Evolutionary conservation across 2,113 vertebrate genomes (phyloP), one percentile per base, ranked within the genome.

Genomic region (Oncorhynchus clarkii): DNA sequence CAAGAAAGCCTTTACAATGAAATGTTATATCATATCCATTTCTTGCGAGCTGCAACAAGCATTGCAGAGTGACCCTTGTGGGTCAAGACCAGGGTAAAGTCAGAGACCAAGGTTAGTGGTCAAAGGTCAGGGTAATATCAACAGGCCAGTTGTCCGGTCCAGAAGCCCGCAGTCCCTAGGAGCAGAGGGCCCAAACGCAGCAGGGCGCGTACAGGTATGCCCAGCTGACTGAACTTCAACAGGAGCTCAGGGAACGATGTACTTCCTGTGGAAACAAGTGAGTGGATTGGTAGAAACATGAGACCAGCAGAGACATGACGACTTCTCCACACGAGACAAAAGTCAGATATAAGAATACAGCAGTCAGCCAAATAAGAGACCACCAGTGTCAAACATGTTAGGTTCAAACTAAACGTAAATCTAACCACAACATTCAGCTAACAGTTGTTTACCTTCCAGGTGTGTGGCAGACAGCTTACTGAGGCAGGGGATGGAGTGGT

Each of bases 401-500:
- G 39, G 39, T 45, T 45, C 39, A 45, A 45, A 45, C 39, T 45
- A 11, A 45, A 45, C 39, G 1, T 45, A 45, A 54, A 54, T 54
- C 51, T 16, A 54, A 16, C 14, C 12, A 51, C 16, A 54, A 54
- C 16, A 54, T 54, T 54, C 16, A 54, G 51, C 16, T 18, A 26
- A 22, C 11, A 26, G 11, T 67, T 2, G 73, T 91, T 88, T 91
- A 98, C 97, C 96, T 91, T 97, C 94, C 57, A 97, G 82, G 70
- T 94, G 93, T 29, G 89, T 84, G 5, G 91, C 87, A 0, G 90
- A 85, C 76, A 95, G 90, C 84, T 93, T 95, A 48, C 81, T 90
- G 0, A 94, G 94, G 0, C 92, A 95, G 0, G 96, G 97, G 77
- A 98, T 91, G 0, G 96, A 95, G 81, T 97, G 94, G 89, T 98